A percentile compares a stretch with the other conserved stretches of the same genome.
phyloP scores from a whole-genome alignment of 64 coral and sea anemone genomes.

The Acropora tenuis region DNA sequence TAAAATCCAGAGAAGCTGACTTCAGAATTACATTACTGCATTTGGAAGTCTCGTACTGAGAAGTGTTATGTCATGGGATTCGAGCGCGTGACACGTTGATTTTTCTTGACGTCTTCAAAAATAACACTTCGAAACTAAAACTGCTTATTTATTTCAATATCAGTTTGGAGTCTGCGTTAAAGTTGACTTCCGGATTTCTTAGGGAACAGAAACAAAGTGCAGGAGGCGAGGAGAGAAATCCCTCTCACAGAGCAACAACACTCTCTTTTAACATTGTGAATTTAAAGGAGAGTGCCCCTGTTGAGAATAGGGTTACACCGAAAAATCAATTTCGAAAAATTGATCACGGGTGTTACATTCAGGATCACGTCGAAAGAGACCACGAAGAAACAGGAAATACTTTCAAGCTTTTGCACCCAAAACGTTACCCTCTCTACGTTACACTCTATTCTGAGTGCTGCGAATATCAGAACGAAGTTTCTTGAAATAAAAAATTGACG shows the following conservation, averaged over 20 bases:
- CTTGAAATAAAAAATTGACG: background rate
- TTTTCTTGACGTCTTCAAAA: background rate
- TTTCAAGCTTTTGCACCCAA: background rate
- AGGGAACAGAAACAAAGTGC: too few relatives aligned
- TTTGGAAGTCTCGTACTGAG: background rate
- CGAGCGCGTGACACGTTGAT: conserved; percentile 30
- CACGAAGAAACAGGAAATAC: background rate
- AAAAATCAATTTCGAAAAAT: background rate
- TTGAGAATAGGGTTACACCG: background rate
- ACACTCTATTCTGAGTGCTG: background rate
- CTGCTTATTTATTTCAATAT: background rate
- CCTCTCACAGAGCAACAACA: too few relatives aligned
- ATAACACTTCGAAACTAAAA: background rate
- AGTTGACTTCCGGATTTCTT: conserved; percentile 11
- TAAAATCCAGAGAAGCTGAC: background rate
- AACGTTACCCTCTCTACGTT: background rate
- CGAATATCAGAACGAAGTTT: too few relatives aligned
- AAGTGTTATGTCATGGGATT: background rate
- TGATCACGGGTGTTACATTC: background rate
- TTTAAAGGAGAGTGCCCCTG: background rate
- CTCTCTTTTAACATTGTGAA: too few relatives aligned
- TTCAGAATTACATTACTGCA: background rate
- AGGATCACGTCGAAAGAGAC: background rate
- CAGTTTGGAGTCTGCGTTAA: background rate
- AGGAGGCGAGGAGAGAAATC: too few relatives aligned